Base-by-base conservation (phyloP, 2,888 invertebrate species). In the Pteria penguin region DNA sequence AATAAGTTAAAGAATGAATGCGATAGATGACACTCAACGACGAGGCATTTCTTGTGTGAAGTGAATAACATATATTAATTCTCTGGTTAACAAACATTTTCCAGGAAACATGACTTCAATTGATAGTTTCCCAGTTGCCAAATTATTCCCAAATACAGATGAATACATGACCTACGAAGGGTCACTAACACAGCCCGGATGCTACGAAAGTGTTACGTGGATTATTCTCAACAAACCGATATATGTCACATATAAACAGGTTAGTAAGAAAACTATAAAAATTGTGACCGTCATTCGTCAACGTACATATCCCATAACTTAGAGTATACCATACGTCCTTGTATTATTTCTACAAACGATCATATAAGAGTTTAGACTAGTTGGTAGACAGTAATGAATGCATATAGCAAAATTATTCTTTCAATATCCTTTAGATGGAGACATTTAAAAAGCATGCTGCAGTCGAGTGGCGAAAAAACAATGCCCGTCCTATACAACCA, bases 151-250 rank as follows among this genome's bases (percentile, higher is more conserved):
- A 80, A 96, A 96, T 91, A 98, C 98, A 52, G 95, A 96, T 88
- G 84, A 97, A 91, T 99, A 98, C 93, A 96, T 99, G 94, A 99
- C 99, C 29, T 99, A 98, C 93, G 98, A 98, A 92, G 98, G 98
- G 26, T 98, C 98, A 84, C 96, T 98, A 86, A 98, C 99, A 74
- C 97, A 97, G 93, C 99, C 99, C 4, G 93, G 98, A 68, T 99
- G 99, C 93, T 97, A 98, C 96, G 99, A 99, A 93, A 98, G 98
- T 18, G 97, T 98, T 55, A 97, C 98, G 75, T 99, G 99, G 99
- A 95, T 99, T 90, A 96, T 99, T 89, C 95, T 98, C 93, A 99
- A 99, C 94, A 98, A 97, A 93, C 98, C 98, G 81, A 97, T 98
- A 91, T 98, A 98, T 94, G 97, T 99, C 91, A 97, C 97, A 85